These are phyloP conservation scores for Chorisops tibialis DNA, from an alignment of 2,888 invertebrate genomes.

Conservation along the genomic window DNA sequence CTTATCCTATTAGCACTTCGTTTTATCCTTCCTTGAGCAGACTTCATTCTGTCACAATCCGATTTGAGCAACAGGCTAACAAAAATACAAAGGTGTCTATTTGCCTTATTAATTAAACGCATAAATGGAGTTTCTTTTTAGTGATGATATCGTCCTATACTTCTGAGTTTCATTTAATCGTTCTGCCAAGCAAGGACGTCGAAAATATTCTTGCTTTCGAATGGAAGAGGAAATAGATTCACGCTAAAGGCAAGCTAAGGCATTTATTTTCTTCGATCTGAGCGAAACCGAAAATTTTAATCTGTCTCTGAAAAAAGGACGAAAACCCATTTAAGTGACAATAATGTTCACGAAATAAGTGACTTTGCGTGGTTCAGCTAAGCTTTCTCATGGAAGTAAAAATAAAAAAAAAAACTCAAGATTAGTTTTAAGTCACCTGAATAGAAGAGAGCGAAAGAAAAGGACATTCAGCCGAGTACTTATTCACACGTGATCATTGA, in stretches of 20 bases:
- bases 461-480: no score
- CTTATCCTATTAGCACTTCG: constrained; percentile 15
- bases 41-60: neutral
- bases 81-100: neutral
- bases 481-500: no score
- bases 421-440: no score
- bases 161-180: no score
- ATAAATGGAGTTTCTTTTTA: neutral
- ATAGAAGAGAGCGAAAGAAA: no score
- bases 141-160: neutral
- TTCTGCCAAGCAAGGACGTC: no score
- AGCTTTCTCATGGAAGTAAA: no score
- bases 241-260: neutral
- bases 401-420: no score
- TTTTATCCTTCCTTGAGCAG: neutral
- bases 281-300: neutral
- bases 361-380: no score
- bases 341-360: no score
- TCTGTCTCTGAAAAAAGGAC: neutral
- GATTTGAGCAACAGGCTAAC: neutral
- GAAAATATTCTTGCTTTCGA: neutral
- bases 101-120: neutral
- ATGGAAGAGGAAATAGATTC: neutral
- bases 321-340: constrained; percentile 2
- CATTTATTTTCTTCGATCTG: neutral